Conservation (phyloP, 2,113 vertebrate species). For the Dasypus novemcinctus region DNA sequence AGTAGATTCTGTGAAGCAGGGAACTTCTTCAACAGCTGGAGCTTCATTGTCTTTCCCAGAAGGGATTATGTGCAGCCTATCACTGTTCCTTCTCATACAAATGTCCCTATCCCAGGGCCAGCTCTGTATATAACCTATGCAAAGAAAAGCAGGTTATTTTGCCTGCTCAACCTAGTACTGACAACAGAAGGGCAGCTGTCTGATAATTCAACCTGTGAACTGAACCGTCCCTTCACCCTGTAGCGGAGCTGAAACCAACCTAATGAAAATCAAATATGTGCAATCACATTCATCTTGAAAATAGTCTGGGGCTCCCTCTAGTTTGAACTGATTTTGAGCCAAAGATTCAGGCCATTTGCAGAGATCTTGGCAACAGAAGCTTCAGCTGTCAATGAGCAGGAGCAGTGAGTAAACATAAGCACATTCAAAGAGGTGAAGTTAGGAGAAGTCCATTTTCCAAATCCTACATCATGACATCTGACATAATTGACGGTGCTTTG, state of each 20-base stretch:
- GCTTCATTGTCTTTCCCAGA: not conserved
- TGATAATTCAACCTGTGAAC: not conserved
- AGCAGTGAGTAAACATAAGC: not conserved
- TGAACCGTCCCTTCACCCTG: not conserved
- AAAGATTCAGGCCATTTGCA: constrained; percentile 60
- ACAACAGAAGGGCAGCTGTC: not conserved
- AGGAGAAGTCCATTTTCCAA: constrained; percentile 43
- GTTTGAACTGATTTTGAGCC: constrained; percentile 40
- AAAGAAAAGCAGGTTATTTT: not conserved
- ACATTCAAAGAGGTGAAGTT: not conserved
- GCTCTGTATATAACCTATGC: not conserved
- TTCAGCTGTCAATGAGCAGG: constrained; percentile 44
- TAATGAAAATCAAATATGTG: not conserved
- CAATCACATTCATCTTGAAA: constrained; percentile 30
- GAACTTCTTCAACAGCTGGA: not conserved
- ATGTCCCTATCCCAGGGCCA: not conserved
- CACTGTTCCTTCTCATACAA: not conserved
- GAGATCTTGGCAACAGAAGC: constrained; percentile 54
- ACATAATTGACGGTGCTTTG: not conserved
- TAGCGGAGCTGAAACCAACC: not conserved
- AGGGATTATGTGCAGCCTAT: not conserved
- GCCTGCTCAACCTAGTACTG: not conserved
- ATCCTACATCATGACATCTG: not conserved
- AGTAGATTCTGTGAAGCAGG: not conserved
- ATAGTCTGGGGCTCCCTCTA: constrained; percentile 1